A percentile compares a stretch with the other conserved stretches of the same genome.
Evolutionary conservation across 2,888 invertebrate species (phyloP).

Genomic region (Cephonodes hylas): DNA sequence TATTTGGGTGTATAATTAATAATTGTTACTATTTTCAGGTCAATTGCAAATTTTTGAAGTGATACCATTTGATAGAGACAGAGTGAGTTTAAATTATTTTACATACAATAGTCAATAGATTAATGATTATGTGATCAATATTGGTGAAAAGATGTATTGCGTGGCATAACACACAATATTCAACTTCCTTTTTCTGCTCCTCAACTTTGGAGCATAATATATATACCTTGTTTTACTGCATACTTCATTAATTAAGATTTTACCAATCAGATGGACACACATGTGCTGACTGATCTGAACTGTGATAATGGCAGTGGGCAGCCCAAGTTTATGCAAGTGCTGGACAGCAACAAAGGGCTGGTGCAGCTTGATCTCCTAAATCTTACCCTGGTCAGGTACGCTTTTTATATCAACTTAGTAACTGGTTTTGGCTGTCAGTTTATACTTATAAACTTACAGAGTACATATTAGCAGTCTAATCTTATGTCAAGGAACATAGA

Average conservation of each 20-base stretch:
- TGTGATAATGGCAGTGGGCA: slow-evolving; percentile 22
- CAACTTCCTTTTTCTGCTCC: too few relatives aligned
- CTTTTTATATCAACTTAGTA: too few relatives aligned
- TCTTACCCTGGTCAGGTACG: slow-evolving; percentile 62
- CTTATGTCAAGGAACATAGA: too few relatives aligned
- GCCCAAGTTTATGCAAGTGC: slow-evolving; percentile 51
- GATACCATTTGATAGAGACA: slow-evolving; percentile 51
- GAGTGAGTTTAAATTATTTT: slow-evolving; percentile 38
- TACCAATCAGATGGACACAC: slow-evolving; percentile 20
- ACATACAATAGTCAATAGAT: not conserved
- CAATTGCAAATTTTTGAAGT: slow-evolving; percentile 71
- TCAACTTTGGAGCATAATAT: too few relatives aligned
- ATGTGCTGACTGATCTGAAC: slow-evolving; percentile 33
- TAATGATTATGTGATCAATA: too few relatives aligned
- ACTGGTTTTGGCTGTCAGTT: too few relatives aligned
- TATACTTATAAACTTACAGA: too few relatives aligned
- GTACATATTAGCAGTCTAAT: too few relatives aligned
- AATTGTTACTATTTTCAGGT: slow-evolving; percentile 45
- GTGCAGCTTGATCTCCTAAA: slow-evolving; percentile 63
- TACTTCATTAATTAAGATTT: not conserved
- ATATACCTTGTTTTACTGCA: not conserved
- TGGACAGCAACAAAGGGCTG: slow-evolving; percentile 50
- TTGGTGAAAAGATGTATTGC: too few relatives aligned
- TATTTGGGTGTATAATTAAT: not conserved
- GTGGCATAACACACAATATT: too few relatives aligned